Percentiles rank a stretch among this genome's conserved stretches.
Evolutionary conservation across 2,888 invertebrate species (phyloP).

Genomic region (Miltochrista miniata): DNA sequence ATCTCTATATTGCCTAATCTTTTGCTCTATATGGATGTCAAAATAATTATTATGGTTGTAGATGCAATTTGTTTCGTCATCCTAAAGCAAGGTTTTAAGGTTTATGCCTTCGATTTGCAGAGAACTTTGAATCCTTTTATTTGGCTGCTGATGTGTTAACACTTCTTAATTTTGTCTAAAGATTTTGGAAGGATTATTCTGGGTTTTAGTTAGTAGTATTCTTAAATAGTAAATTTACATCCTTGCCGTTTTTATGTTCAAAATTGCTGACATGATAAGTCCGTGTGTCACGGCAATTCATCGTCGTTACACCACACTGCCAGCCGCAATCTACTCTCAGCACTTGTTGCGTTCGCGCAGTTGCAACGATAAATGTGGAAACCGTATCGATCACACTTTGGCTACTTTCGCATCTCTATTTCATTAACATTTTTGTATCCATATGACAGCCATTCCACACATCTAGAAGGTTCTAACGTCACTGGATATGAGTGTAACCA

Average conservation of each 20-base stretch:
- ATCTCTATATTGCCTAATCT: conserved; percentile 24
- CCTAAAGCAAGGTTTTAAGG: too few species aligned
- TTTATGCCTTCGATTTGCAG: too few species aligned
- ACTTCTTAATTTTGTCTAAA: too few species aligned
- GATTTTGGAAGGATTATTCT: too few species aligned
- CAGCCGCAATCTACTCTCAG: conserved; percentile 52
- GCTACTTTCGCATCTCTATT: conserved; percentile 55
- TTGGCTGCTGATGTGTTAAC: too few species aligned
- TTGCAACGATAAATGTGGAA: conserved; percentile 53
- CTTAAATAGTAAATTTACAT: neutral
- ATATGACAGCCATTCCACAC: conserved; percentile 35
- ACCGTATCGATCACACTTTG: conserved; percentile 59
- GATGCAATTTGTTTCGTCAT: neutral
- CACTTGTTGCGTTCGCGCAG: conserved; percentile 50
- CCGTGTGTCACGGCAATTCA: conserved; percentile 35
- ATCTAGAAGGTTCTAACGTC: conserved; percentile 40
- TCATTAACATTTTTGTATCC: conserved; percentile 42
- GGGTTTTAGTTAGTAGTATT: neutral
- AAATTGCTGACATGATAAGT: conserved; percentile 17
- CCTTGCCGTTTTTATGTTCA: neutral
- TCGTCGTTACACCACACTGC: conserved; percentile 52
- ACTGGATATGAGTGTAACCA: conserved; percentile 40
- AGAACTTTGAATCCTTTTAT: too few species aligned
- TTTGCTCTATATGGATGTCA: conserved; percentile 23
- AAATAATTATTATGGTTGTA: neutral